Base-by-base conservation (phyloP, 1,140 invertebrate genomes). In the Bombus cullumanus region DNA sequence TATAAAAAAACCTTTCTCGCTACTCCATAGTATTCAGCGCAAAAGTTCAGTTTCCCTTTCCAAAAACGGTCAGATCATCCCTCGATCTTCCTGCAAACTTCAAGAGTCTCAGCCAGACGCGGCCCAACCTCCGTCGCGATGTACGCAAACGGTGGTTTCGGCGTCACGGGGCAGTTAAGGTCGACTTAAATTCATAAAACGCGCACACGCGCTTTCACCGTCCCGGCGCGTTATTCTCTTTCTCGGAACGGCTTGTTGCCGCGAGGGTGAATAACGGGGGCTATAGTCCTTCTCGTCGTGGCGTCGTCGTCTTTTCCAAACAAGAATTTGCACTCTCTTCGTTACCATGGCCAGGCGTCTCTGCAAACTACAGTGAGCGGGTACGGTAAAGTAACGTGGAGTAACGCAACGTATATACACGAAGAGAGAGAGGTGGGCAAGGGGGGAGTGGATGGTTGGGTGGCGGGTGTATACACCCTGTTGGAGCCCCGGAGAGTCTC, bases 271-370 rank as follows among this genome's bases (percentile, higher is more conserved):
- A 85, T 73, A 81, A 85, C 84, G 84, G 69, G 71, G 71, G 69
- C 77, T 69, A 69, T 69, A 83, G 85, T 90, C 88, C 75, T 77
- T 0, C 34, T 73, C 71, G 9, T 59, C 74, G 31, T n/a, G 47
- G 47, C 75, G 39, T 78, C 59, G 28, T 71, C 89, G 84, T 89
- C 88, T 88, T 88, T 90, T 90, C 88, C 82, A 90, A 90, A 89
- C 88, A 89, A 87, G 88, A 89, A 88, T 90, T 90, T 90, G 79
- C 88, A 90, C 89, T 91, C 87, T 88, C 89, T 91, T 91, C 89
- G 89, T 91, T 90, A 91, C 81, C 86, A 79, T 85, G 68, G 81
- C 80, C 78, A 86, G 83, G 85, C 88, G 86, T 89, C 85, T 91
- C 83, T 89, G 88, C 83, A 91, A 91, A 91, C 89, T 86, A 71